Evolutionary conservation across 2,113 vertebrate genomes (phyloP).

Genomic region (Hepsetus odoe): DNA sequence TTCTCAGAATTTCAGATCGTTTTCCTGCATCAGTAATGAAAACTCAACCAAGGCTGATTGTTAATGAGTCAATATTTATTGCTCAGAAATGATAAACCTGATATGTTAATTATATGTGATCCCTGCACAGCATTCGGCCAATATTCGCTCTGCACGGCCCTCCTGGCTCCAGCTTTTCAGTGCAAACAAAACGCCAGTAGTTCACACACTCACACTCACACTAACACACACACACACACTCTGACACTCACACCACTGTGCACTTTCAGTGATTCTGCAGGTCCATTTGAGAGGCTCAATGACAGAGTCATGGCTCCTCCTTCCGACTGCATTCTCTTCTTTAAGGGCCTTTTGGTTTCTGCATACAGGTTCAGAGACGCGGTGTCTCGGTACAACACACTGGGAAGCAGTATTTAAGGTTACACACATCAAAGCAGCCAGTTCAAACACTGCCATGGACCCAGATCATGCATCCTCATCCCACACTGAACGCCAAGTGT

Average conservation of each 20-base stretch:
- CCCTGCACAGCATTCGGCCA: constrained; percentile 59
- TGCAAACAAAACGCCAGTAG: constrained; percentile 6
- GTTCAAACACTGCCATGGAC: neutral
- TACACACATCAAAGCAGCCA: neutral
- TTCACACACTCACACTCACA: neutral
- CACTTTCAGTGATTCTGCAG: constrained; percentile 9
- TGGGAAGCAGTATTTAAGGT: neutral
- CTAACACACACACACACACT: neutral
- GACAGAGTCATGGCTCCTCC: neutral
- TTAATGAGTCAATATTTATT: constrained; percentile 71
- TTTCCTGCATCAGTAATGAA: neutral
- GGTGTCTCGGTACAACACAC: neutral
- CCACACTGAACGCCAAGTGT: neutral
- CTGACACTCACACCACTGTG: constrained; percentile 1
- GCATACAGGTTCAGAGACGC: neutral
- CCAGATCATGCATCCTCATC: neutral
- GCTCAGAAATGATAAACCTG: constrained; percentile 66
- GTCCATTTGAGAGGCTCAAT: constrained; percentile 10
- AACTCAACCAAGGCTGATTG: neutral
- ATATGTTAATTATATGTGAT: constrained; percentile 63
- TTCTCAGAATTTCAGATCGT: too few relatives aligned
- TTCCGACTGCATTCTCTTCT: neutral
- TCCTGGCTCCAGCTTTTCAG: neutral
- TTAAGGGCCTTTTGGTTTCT: constrained; percentile 19
- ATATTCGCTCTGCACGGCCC: constrained; percentile 50